phyloP scores from a whole-genome alignment of 1,140 invertebrate genomes.

The Antheraea mylitta region DNA sequence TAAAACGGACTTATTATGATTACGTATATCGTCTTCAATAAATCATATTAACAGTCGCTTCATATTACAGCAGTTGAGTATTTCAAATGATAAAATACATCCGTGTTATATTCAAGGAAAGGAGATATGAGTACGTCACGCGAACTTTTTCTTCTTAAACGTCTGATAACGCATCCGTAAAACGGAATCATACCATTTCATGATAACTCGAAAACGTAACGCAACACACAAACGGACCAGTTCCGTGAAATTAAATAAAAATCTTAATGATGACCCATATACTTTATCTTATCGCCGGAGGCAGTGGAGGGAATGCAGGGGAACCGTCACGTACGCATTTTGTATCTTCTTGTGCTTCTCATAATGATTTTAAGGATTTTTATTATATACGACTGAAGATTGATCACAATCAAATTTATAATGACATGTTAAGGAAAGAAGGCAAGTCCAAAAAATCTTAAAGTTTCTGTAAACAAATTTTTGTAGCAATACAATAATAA shows the following conservation, averaged over 20 bases:
- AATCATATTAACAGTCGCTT: not conserved
- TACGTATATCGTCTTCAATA: not conserved
- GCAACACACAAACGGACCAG: not conserved
- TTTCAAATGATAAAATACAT: not conserved
- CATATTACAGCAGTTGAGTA: not conserved
- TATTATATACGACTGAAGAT: not conserved
- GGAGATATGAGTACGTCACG: not conserved
- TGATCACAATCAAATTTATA: too few relatives aligned
- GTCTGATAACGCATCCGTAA: not conserved
- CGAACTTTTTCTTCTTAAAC: not conserved
- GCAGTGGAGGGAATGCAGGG: not conserved
- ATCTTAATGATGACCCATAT: not conserved
- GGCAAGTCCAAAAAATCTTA: too few relatives aligned
- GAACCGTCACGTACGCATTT: not conserved
- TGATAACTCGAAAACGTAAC: not conserved
- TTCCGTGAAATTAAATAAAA: constrained; percentile 2
- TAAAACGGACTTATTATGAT: not conserved
- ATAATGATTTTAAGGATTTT: not conserved
- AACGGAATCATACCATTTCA: not conserved
- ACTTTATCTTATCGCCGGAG: not conserved
- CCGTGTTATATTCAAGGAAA: not conserved
- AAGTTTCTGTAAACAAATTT: too few relatives aligned
- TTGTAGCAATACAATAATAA: too few relatives aligned
- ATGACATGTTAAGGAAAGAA: too few relatives aligned
- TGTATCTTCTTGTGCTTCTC: not conserved